Percentiles rank a stretch among this genome's conserved stretches.
Evolutionary conservation across 1,140 invertebrate species (phyloP).

Genomic region (Zaprionus africanus): DNA sequence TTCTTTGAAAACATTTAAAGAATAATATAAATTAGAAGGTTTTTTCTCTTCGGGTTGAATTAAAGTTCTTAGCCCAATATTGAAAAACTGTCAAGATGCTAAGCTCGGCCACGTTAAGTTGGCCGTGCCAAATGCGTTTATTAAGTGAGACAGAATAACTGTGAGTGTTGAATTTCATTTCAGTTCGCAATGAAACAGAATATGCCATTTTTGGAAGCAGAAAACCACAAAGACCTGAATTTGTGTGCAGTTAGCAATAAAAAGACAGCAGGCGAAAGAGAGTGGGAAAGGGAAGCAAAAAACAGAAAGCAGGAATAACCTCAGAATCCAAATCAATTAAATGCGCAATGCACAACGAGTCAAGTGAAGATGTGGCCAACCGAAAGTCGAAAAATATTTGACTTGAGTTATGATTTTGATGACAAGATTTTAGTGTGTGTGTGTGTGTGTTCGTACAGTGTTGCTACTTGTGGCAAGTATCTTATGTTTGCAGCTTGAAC

Average conservation of each 20-base stretch:
- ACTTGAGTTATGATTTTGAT: conserved; percentile 21
- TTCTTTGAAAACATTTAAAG: not conserved
- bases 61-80: not conserved
- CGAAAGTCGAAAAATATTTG: conserved; percentile 32
- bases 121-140: not conserved
- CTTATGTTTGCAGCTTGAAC: conserved; percentile 48
- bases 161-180: not conserved
- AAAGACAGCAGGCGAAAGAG: too few species aligned
- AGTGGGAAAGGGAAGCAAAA: not conserved
- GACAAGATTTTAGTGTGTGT: conserved; percentile 12
- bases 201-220: conserved; percentile 2
- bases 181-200: not conserved
- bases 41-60: not conserved
- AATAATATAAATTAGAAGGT: not conserved
- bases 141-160: not conserved
- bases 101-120: not conserved
- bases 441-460: not conserved
- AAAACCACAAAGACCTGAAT: conserved; percentile 8
- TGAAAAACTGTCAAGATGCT: not conserved
- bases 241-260: conserved; percentile 1
- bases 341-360: conserved; percentile 18
- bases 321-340: conserved; percentile 36
- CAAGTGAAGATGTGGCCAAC: conserved; percentile 9
- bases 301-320: conserved; percentile 2
- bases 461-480: conserved; percentile 20